A percentile compares a stretch with the other conserved stretches of the same genome.
These are phyloP conservation scores for Podocnemis expansa DNA, from an alignment of 2,113 vertebrate genomes.

Conservation along the genomic window DNA sequence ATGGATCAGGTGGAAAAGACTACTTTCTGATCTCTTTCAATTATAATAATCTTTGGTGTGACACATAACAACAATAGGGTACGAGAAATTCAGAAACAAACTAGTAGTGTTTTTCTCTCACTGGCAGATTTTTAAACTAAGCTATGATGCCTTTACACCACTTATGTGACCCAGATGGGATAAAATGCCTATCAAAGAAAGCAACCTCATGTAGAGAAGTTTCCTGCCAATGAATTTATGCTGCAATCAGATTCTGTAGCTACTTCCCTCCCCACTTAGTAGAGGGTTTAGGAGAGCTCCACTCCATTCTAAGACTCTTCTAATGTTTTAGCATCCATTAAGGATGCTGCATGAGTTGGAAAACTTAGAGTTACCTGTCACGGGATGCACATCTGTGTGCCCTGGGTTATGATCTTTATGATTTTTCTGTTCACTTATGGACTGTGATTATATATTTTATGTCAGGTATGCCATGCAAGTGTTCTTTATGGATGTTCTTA, in stretches of 20 bases:
- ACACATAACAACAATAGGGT: neutral
- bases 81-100: neutral
- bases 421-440: too few species aligned
- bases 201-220: accelerated
- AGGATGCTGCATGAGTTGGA: neutral
- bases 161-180: neutral
- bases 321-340: neutral
- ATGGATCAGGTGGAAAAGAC: neutral
- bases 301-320: neutral
- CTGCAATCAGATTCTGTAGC: neutral
- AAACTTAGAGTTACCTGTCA: neutral
- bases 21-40: neutral
- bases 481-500: too few species aligned
- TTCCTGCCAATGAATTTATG: neutral
- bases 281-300: neutral
- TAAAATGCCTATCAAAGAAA: neutral
- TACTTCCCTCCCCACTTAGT: neutral
- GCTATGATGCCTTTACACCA: neutral
- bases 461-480: too few species aligned
- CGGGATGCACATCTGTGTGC: too few species aligned
- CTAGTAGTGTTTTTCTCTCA: neutral
- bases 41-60: neutral
- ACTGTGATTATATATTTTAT: too few species aligned
- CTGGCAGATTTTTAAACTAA: neutral
- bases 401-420: too few species aligned